A percentile compares a stretch with the other conserved stretches of the same genome.
Evolutionary conservation across 2,797 vertebrate genomes (phyloP).

Genomic region (Okamejei kenojei): DNA sequence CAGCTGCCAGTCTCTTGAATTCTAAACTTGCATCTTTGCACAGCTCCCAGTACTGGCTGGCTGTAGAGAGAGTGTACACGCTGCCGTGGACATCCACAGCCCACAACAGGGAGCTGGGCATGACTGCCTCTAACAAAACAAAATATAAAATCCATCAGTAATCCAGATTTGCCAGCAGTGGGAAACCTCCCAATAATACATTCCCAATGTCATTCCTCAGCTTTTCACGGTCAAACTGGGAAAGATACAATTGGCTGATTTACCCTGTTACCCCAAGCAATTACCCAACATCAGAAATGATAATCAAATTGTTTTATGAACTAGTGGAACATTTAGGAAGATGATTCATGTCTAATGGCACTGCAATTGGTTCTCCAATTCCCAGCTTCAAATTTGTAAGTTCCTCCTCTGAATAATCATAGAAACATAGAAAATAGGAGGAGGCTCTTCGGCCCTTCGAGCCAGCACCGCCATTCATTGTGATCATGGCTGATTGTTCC

Average conservation of each 20-base stretch:
- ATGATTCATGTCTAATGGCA: not conserved
- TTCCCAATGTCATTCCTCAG: not conserved
- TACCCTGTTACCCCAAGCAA: not conserved
- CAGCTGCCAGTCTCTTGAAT: constrained; percentile 80
- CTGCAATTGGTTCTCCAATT: not conserved
- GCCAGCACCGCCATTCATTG: too few species aligned
- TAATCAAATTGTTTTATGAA: not conserved
- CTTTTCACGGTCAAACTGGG: not conserved
- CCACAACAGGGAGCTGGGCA: constrained; percentile 80
- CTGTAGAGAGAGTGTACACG: constrained; percentile 80
- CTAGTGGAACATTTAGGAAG: not conserved
- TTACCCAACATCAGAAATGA: not conserved
- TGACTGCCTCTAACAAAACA: constrained; percentile 51
- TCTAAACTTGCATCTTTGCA: constrained; percentile 76
- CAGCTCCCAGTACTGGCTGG: constrained; percentile 81
- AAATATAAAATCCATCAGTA: not conserved
- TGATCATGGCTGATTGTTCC: too few species aligned
- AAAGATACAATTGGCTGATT: too few species aligned
- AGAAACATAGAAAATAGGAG: too few species aligned
- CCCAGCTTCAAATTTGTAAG: not conserved
- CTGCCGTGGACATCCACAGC: constrained; percentile 83
- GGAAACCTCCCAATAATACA: not conserved
- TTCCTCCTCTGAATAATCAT: not conserved
- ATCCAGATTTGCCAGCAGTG: not conserved
- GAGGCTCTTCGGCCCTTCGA: too few species aligned